phyloP scores from a whole-genome alignment of 2,113 vertebrate species.

The Pterocles gutturalis region DNA sequence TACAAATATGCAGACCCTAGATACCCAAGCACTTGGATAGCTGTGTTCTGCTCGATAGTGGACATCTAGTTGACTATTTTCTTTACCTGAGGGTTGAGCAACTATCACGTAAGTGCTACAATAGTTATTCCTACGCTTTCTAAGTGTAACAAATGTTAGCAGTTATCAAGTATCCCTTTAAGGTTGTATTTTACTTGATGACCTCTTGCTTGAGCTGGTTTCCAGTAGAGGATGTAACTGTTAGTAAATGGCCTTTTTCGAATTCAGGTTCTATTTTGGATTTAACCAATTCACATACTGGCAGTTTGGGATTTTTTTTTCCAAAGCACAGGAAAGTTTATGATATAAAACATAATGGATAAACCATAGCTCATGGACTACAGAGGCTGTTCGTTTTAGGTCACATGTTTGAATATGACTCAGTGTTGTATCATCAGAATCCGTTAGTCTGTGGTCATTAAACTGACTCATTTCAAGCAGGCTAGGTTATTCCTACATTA shows the following conservation, averaged over 20 bases:
- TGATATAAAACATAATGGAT: background rate
- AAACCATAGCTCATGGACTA: background rate
- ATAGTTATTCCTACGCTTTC: background rate
- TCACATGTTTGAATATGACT: slow-evolving; percentile 34
- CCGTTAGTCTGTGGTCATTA: background rate
- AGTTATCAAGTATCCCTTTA: background rate
- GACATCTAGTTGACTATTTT: background rate
- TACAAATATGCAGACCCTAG: background rate
- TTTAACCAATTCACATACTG: background rate
- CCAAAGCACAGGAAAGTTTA: background rate
- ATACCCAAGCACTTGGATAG: background rate
- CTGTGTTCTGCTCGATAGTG: background rate
- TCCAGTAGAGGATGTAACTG: background rate
- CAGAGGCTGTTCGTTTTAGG: background rate
- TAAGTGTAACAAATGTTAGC: background rate
- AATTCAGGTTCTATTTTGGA: background rate
- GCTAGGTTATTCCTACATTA: background rate
- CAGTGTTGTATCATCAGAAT: slow-evolving; percentile 29
- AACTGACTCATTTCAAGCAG: slow-evolving; percentile 29
- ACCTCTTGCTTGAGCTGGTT: background rate
- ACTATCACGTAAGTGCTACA: background rate
- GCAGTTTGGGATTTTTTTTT: background rate
- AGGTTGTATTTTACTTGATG: background rate
- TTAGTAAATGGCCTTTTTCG: background rate
- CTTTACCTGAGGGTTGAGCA: background rate